Percentiles rank a stretch among this genome's conserved stretches.
Evolutionary conservation across 2,113 vertebrate genomes (phyloP).

Genomic region (Microtus pennsylvanicus): DNA sequence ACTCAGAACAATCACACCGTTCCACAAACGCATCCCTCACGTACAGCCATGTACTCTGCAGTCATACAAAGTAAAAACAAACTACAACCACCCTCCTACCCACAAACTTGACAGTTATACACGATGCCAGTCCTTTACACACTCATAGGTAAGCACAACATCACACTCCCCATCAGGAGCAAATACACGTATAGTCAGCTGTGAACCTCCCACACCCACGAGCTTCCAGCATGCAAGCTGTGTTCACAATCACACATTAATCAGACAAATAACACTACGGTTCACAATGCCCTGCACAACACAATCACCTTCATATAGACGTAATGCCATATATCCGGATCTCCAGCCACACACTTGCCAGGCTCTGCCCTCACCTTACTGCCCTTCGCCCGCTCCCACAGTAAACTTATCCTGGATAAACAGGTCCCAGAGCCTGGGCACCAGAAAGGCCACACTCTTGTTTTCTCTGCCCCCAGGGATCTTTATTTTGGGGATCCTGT

Average conservation of each 20-base stretch:
- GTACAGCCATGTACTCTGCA: neutral
- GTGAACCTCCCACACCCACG: neutral
- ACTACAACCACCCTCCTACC: neutral
- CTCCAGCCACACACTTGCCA: neutral
- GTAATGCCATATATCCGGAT: neutral
- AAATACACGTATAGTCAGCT: neutral
- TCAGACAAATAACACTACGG: neutral
- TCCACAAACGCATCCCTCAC: neutral
- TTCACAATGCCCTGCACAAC: neutral
- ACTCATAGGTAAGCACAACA: neutral
- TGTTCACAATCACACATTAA: neutral
- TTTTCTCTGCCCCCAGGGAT: constrained; percentile 53
- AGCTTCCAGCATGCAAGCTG: neutral
- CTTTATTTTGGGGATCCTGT: constrained; percentile 45
- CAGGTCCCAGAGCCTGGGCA: neutral
- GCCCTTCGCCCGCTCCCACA: neutral
- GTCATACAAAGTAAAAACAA: neutral
- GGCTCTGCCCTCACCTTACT: neutral
- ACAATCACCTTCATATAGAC: neutral
- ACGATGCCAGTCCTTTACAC: neutral
- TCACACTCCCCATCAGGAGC: neutral
- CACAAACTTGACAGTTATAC: neutral
- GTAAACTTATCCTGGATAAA: neutral
- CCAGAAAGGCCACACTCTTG: neutral
- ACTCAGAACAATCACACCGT: neutral